These are phyloP conservation scores for Platichthys stellatus DNA, from an alignment of 2,113 vertebrate genomes.

Conservation along the genomic window DNA sequence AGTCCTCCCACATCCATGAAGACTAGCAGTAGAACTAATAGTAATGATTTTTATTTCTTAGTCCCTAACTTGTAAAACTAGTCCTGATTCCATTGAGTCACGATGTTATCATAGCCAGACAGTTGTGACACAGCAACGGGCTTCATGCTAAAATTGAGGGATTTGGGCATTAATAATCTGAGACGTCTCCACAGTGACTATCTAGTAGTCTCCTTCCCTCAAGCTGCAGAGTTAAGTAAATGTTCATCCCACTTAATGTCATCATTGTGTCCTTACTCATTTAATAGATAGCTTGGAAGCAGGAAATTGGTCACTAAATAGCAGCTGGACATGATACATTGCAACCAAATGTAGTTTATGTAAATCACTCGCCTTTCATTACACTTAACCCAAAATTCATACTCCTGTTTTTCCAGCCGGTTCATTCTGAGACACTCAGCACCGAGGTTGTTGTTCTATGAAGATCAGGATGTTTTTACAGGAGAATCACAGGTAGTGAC, in stretches of 20 bases:
- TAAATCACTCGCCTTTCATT: constrained; percentile 42
- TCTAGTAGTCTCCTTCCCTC: constrained; percentile 37
- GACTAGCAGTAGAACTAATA: background rate
- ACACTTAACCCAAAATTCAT: constrained; percentile 11
- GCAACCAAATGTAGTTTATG: constrained; percentile 50
- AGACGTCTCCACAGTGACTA: constrained; percentile 45
- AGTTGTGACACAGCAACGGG: constrained; percentile 4
- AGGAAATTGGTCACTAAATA: constrained; percentile 60
- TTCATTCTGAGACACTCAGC: background rate
- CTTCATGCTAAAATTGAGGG: constrained; percentile 19
- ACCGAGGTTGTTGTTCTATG: constrained; percentile 11
- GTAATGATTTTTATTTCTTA: background rate
- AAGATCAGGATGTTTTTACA: constrained; percentile 33
- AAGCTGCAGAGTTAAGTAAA: constrained; percentile 54
- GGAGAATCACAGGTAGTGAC: constrained; percentile 30
- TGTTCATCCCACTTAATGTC: constrained; percentile 52
- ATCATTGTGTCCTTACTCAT: constrained; percentile 37
- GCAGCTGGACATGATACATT: constrained; percentile 50
- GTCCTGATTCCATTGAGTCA: background rate
- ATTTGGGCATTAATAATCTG: constrained; percentile 51
- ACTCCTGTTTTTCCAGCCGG: background rate
- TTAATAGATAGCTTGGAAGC: constrained; percentile 38
- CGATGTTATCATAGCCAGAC: constrained; percentile 24
- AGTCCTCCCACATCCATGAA: background rate
- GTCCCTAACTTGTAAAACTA: background rate